Evolutionary conservation across 92 coral and sea anemone species (phyloP).

Genomic region (Desmophyllum pertusum): DNA sequence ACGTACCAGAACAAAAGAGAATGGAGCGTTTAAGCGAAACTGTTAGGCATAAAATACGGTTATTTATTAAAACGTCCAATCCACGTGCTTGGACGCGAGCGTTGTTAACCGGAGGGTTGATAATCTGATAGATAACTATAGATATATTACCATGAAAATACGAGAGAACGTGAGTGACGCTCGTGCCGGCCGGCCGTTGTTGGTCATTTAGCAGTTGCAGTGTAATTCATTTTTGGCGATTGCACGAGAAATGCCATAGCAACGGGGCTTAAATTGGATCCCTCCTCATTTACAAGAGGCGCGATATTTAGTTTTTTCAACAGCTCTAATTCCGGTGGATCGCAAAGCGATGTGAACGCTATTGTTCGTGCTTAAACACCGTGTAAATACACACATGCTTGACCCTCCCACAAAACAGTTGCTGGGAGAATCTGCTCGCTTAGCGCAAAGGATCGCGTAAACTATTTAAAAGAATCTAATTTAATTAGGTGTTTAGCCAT

Average conservation of each 20-base stretch:
- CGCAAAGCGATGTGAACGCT: slow-evolving; percentile 22
- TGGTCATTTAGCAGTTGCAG: slow-evolving; percentile 19
- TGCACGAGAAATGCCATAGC: slow-evolving; percentile 44
- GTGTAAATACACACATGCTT: slow-evolving; percentile 37
- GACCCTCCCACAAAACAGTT: slow-evolving; percentile 6
- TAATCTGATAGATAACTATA: neutral
- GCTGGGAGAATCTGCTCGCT: slow-evolving; percentile 29
- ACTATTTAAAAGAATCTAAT: slow-evolving; percentile 27
- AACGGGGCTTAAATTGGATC: slow-evolving; percentile 50
- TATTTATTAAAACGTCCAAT: neutral
- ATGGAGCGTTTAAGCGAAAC: neutral
- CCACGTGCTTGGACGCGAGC: slow-evolving; percentile 26
- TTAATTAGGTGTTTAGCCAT: slow-evolving; percentile 24
- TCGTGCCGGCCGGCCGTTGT: slow-evolving; percentile 8
- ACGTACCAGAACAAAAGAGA: neutral
- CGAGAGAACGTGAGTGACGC: neutral
- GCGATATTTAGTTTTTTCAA: slow-evolving; percentile 22
- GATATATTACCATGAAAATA: neutral
- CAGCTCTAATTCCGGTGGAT: slow-evolving; percentile 25
- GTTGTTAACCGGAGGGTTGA: neutral
- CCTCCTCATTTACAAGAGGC: slow-evolving; percentile 12
- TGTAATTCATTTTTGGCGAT: slow-evolving; percentile 42
- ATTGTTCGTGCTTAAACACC: slow-evolving; percentile 51
- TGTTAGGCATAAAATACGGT: neutral
- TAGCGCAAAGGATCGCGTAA: slow-evolving; percentile 25